Base-by-base conservation (phyloP, 2,113 vertebrate species). In the Saccopteryx leptura region DNA sequence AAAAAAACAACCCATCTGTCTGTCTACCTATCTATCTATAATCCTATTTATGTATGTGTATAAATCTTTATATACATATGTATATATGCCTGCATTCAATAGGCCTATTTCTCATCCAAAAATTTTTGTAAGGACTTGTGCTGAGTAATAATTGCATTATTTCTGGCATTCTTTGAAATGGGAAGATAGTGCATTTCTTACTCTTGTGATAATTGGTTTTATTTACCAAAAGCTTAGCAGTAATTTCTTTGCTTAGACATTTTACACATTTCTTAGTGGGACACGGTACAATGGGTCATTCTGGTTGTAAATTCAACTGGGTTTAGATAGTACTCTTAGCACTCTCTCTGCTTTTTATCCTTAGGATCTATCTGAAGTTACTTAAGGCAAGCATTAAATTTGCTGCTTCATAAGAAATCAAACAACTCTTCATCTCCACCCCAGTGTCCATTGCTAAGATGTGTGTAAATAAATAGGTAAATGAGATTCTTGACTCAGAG, bases 161-260 rank as follows among this genome's bases (percentile, higher is more conserved):
- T 83, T 56, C 81, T 68, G 66, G 52, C 74, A 24, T 91, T 93
- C 8, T 89, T 94, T 95, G 39, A 93, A 88, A 88, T 82, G 46
- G 82, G 48, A 60, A 82, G 75, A 79, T 39, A 71, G 26, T 2
- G 0, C 63, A 50, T 82, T 74, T 89, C 24, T 89, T 85, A 81
- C 15, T 93, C 15, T 68, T 82, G 65, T 87, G 69, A 86, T 33
- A 56, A n/a, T 18, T 71, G 18, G 23, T 56, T 88, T 81, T 68
- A 71, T 66, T 88, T 93, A 60, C 9, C 80, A 81, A 72, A 94
- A 92, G 9, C 26, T 78, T 60, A 75, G 11, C 14, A 66, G 66
- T n/a, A 24, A 76, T 82, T 82, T 68, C 68, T 65, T 76, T 75
- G n/a, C 54, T 92, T 95, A 87, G 24, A 61, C 68, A 66, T 75